Evolutionary conservation across 2,797 vertebrate species (phyloP), one percentile per base, ranked within the genome.

Genomic region (Ctenopoma multispine): DNA sequence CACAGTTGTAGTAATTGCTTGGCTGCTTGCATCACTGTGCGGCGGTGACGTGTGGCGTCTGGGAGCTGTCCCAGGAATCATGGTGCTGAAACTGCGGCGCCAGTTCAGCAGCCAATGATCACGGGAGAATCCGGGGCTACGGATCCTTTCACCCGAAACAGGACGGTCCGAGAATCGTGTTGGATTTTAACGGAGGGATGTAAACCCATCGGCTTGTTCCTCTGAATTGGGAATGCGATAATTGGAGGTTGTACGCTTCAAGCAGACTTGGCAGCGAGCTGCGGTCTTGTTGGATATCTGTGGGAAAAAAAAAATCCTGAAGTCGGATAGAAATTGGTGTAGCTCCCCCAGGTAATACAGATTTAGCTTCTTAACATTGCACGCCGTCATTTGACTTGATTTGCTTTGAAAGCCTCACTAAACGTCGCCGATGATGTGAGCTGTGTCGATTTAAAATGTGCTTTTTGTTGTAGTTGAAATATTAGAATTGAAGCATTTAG

Each of bases 11-110:
- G 75, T 77, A 78, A 76, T 77, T 85, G 84, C 60, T 75, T 83
- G 86, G 84, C 88, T 84, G 86, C 85, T 88, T 91, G 90, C 93
- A 89, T 93, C 93, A 91, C 90, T 79, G 88, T 85, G 93, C 88
- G 88, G 83, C 76, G 90, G 77, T 93, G 83, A 94, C 93, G 92
- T 91, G 87, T 61, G 81, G 89, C 89, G 91, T 94, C 88, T 93
- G 92, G 96, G 95, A 96, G 95, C 97, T 97, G 96, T 98, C 97
- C 96, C 95, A 94, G 91, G 87, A 87, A 92, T 87, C 86, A 73
- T 91, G 95, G 96, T 96, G 95, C 96, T 97, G 96, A 96, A 97
- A 90, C 93, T 92, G 94, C 91, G 84, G 90, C 91, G 84, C 77
- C 67, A 38, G 72, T 79, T 88, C 73, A 84, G 77, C 87, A 85